Conservation (phyloP, 2,113 vertebrate genomes). For the Cyanistes caeruleus region DNA sequence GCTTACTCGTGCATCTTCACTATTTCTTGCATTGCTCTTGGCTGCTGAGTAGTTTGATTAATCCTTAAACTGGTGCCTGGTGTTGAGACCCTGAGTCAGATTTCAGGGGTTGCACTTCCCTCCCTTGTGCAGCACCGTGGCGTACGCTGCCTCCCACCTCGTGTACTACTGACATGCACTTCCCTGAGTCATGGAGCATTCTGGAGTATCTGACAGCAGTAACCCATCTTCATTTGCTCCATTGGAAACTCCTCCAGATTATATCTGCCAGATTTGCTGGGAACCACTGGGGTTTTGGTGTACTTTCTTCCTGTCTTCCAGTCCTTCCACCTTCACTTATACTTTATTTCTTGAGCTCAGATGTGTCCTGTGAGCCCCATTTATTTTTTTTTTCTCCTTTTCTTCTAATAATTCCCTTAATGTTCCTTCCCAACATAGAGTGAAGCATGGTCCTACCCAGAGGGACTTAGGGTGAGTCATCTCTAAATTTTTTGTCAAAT, state of each 20-base stretch:
- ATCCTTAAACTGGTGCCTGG: neutral
- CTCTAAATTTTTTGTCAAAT: neutral
- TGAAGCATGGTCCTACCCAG: neutral
- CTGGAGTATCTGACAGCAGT: neutral
- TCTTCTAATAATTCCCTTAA: neutral
- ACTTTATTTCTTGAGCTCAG: neutral
- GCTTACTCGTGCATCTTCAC: neutral
- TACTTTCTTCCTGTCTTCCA: neutral
- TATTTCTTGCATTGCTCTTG: neutral
- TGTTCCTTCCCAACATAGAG: neutral
- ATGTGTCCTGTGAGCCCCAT: neutral
- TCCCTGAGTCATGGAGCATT: neutral
- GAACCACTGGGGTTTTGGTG: neutral
- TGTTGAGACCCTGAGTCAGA: neutral
- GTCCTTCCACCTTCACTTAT: neutral
- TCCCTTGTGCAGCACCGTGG: neutral
- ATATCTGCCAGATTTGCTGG: neutral
- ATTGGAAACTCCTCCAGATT: neutral
- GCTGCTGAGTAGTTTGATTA: neutral
- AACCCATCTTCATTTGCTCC: neutral
- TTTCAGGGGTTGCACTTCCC: neutral
- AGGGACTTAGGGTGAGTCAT: neutral
- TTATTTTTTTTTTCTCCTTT: neutral
- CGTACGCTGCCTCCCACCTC: fast-evolving
- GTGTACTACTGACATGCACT: fast-evolving